Conservation (phyloP, 1,140 invertebrate species). For the Chironomus tepperi region DNA sequence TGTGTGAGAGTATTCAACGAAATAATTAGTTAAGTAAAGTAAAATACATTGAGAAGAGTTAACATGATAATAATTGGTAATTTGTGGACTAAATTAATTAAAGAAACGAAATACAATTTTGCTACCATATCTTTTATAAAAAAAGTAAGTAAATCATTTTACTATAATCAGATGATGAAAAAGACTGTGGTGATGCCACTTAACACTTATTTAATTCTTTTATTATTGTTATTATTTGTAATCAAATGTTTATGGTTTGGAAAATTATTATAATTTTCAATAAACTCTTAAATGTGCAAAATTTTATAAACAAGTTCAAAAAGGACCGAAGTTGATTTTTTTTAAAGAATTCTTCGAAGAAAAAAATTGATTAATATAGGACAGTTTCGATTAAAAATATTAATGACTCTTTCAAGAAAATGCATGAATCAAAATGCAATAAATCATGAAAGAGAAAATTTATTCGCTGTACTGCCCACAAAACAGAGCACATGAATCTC, state of each 20-base stretch:
- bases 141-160: neutral
- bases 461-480: neutral
- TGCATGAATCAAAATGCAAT: constrained; percentile 8
- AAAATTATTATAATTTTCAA: constrained; percentile 17
- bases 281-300: neutral
- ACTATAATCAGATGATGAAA: neutral
- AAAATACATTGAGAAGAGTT: neutral
- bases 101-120: neutral
- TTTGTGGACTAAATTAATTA: constrained; percentile 4
- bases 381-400: constrained; percentile 14
- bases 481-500: neutral
- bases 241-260: neutral
- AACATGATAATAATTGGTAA: neutral
- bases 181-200: neutral
- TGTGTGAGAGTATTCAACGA: neutral
- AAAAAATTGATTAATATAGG: neutral
- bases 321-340: too few relatives aligned
- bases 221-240: constrained; percentile 17
- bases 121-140: too few relatives aligned
- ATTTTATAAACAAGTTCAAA: neutral
- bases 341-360: neutral
- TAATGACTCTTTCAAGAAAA: constrained; percentile 8
- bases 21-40: neutral
- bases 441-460: constrained; percentile 8
- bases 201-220: constrained; percentile 18